Evolutionary conservation across 1,140 invertebrate genomes (phyloP).

Genomic region (Magallana ariakensis): DNA sequence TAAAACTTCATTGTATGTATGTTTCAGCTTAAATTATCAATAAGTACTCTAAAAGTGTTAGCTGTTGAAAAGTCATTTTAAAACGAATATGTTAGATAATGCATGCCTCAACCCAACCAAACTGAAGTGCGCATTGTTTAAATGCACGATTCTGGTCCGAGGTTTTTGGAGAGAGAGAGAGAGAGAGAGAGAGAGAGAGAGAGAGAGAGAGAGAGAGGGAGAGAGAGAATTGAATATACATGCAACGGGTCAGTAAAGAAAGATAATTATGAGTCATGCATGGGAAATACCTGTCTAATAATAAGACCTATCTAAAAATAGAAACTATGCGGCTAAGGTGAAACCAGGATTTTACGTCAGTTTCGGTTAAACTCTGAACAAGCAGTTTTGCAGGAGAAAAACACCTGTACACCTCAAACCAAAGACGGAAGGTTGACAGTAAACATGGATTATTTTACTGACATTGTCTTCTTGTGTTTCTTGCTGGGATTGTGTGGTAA

Average conservation of each 20-base stretch:
- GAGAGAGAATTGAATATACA: too few relatives aligned
- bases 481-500: slow-evolving; percentile 16
- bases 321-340: background rate
- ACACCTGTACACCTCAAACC: too few relatives aligned
- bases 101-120: too few relatives aligned
- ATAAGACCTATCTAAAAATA: background rate
- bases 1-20: too few relatives aligned
- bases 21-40: too few relatives aligned
- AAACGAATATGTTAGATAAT: too few relatives aligned
- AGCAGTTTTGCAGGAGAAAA: background rate
- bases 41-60: too few relatives aligned
- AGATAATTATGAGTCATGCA: background rate
- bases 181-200: background rate
- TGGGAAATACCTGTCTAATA: background rate
- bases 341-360: slow-evolving; percentile 2
- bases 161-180: too few relatives aligned
- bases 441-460: background rate
- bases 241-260: too few relatives aligned
- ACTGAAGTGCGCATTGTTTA: too few relatives aligned
- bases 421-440: background rate
- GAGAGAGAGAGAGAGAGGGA: background rate
- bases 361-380: background rate
- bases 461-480: background rate
- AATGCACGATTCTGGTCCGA: too few relatives aligned
- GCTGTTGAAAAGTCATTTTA: too few relatives aligned